Evolutionary conservation across 2,888 invertebrate genomes (phyloP), one percentile per base, ranked within the genome.

Genomic region (Macrophya annulata): DNA sequence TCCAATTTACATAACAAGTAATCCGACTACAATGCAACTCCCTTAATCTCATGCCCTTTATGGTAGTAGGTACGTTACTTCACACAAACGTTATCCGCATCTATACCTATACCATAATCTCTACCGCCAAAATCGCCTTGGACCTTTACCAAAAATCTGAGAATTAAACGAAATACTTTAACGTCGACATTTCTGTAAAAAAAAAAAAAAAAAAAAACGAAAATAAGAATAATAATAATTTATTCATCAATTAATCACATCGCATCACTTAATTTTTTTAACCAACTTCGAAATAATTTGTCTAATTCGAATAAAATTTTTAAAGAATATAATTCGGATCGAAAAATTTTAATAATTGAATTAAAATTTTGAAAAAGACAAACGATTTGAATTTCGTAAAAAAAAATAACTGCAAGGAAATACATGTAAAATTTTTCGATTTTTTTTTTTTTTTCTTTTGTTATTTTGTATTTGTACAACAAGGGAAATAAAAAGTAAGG

Each of bases 1-100:
- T 87, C 87, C 87, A 88, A 88, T 88, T 88, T 88, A 87, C 88
- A 88, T 88, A 88, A 88, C 87, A 88, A 88, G 87, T 87, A 87
- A 88, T 87, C 86, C 85, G 86, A 87, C 87, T 88, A 87, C 87
- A 87, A 87, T 88, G 87, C 88, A 87, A 86, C 87, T 87, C 86
- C 86, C 87, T 87, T 88, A 88, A 88, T 88, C 88, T 88, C 82
- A 82, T 86, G 40, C 83, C 71, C 37, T 68, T 84, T 62, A 55
- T 62, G n/a, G 81, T 45, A 77, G 17, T 31, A 31, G 31, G 31
- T 45, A 55, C 31, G 31, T 77, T 77, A 17, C 51, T 31, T 6
- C 17, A 51, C 17, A 8, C 51, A n/a, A n/a, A 37, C 31, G 8
- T 77, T 6, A 4, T 31, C 37, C 62, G n/a, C 68, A 31, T 31